Percentiles rank a stretch among this genome's conserved stretches.
These are phyloP conservation scores for Diplazon laetatorius DNA, from an alignment of 2,888 invertebrate genomes.

Conservation along the genomic window DNA sequence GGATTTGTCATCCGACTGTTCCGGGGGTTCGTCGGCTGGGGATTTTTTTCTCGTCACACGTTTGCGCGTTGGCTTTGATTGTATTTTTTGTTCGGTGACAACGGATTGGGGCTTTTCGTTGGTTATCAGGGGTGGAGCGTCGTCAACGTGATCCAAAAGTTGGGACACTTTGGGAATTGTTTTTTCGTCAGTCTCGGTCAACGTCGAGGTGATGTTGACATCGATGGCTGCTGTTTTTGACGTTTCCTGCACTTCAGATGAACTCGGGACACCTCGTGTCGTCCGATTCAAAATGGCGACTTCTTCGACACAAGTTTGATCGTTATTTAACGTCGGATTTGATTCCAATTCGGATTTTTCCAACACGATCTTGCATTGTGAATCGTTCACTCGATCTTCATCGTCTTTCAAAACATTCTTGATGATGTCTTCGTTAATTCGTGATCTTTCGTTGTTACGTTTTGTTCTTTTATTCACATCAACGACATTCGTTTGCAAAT, in stretches of 20 bases:
- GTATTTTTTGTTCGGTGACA: constrained; percentile 32
- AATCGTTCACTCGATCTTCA: constrained; percentile 12
- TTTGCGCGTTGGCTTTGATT: constrained; percentile 64
- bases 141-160: no score
- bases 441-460: constrained; percentile 44
- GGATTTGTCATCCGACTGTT: constrained; percentile 51
- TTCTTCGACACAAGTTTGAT: constrained; percentile 10
- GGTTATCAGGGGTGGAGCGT: no score
- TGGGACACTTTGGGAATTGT: no score
- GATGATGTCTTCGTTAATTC: constrained; percentile 1
- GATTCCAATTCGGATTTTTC: not conserved
- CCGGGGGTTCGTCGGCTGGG: constrained; percentile 62
- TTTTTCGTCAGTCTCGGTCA: no score
- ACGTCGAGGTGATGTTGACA: no score
- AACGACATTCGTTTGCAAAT: constrained; percentile 34
- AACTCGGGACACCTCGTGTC: no score
- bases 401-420: constrained; percentile 2
- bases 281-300: not conserved
- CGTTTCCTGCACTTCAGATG: not conserved
- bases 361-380: not conserved
- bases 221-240: not conserved
- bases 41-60: constrained; percentile 69
- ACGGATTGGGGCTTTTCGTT: not conserved
- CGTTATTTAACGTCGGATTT: not conserved
- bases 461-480: constrained; percentile 60